A percentile compares a stretch with the other conserved stretches of the same genome.
phyloP scores from a whole-genome alignment of 2,888 invertebrate genomes.

The Drosophila nr. perissopoda region DNA sequence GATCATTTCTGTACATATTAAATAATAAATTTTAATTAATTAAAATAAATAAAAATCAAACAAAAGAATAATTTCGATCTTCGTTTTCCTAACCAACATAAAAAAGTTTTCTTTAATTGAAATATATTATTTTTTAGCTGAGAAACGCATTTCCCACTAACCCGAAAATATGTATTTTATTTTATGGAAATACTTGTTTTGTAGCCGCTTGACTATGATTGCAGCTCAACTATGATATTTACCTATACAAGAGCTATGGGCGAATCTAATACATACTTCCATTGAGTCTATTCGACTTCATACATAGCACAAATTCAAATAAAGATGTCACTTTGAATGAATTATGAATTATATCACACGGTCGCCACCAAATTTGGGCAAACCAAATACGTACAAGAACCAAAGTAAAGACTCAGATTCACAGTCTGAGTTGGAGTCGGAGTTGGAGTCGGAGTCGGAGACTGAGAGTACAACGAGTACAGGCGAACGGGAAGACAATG shows the following conservation, averaged over 20 bases:
- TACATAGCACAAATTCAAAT: conserved; percentile 57
- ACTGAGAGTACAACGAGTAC: neutral
- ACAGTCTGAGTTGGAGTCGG: conserved; percentile 9
- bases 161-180: neutral
- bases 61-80: rapidly evolving
- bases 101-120: neutral
- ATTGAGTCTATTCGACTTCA: neutral
- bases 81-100: neutral
- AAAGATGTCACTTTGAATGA: conserved; percentile 77
- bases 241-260: neutral
- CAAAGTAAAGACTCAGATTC: conserved; percentile 36
- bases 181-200: neutral
- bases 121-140: neutral
- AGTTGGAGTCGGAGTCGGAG: conserved; percentile 12
- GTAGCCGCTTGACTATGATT: neutral
- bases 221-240: neutral
- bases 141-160: rapidly evolving
- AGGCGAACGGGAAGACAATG: conserved; percentile 45
- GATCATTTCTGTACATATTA: neutral
- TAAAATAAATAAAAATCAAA: neutral
- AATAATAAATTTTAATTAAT: neutral
- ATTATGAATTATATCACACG: conserved; percentile 82
- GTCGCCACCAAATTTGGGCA: conserved; percentile 72
- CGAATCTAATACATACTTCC: neutral
- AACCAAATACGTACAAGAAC: conserved; percentile 37